Base-by-base conservation (phyloP, 1,140 invertebrate species). In the Pteromalus puparum region DNA sequence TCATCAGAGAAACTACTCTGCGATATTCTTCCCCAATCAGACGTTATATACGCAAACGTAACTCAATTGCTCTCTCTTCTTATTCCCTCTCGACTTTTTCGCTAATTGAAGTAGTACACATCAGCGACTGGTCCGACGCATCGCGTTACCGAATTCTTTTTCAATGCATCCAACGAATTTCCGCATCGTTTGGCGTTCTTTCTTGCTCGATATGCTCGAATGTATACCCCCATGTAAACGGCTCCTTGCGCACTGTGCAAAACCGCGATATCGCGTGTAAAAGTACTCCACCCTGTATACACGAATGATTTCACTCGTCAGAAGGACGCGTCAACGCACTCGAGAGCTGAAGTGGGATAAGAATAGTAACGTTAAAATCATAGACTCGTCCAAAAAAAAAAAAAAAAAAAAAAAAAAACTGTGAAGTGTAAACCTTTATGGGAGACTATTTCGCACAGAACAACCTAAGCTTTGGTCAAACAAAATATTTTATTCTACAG, bases 211-310 rank as follows among this genome's bases (percentile, higher is more conserved):
- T 87, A 89, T 83, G 87, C 88, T 90, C 88, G 88, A 88, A 88
- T 89, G 87, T 90, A 89, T 88, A 87, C 86, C 87, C 86, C 87
- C 84, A 88, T 86, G 87, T 90, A 80, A 72, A 81, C 38, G 90
- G 90, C 90, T 91, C 90, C 76, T 88, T 88, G 87, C 86, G 88
- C 89, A 88, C 88, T 89, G 90, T 87, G 89, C 88, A 90, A 87
- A 68, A 68, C 2, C 67, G 67, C n/a, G 67, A 68, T 68, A 34
- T 34, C 30, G 3, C 30, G 30, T 65, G n/a, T 70, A 26, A 70
- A 12, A 12, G 10, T 42, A 42, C 10, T 2, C 5, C n/a, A 18
- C 13, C n/a, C n/a, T 26, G 7, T 18, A 0, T 9, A 28, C 10
- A 26, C 24, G 9, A 9, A 28, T 24, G 67, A 70, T 28, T 67